Conservation (phyloP, 2,797 vertebrate genomes). For the Florisuga fusca region DNA sequence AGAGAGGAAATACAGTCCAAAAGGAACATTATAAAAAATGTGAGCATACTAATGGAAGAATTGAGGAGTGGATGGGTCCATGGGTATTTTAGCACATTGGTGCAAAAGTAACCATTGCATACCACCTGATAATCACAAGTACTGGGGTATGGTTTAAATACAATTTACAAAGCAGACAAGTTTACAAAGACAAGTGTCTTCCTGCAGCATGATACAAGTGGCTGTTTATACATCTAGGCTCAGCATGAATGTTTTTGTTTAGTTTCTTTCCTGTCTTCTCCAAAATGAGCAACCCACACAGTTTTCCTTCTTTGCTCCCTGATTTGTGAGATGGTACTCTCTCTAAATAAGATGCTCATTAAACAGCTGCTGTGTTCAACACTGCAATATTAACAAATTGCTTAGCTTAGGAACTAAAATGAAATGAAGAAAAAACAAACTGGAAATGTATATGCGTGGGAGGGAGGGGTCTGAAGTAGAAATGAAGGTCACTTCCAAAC, state of each 20-base stretch:
- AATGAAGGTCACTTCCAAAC: not conserved
- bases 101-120: not conserved
- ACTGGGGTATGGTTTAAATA: not conserved
- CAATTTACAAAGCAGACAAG: not conserved
- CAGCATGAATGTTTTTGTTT: not conserved
- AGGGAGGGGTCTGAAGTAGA: not conserved
- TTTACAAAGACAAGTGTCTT: not conserved
- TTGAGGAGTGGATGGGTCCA: not conserved
- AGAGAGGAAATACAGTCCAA: not conserved
- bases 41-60: fast-evolving
- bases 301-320: not conserved
- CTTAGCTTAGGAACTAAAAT: not conserved
- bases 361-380: conserved; percentile 10
- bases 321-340: not conserved
- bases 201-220: not conserved
- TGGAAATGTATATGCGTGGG: not conserved
- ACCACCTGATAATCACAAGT: not conserved
- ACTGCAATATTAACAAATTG: not conserved
- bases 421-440: not conserved
- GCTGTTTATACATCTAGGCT: not conserved
- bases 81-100: not conserved
- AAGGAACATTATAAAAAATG: not conserved
- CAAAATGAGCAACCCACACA: not conserved
- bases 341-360: not conserved
- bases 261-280: conserved; percentile 2